phyloP scores from a whole-genome alignment of 2,113 vertebrate genomes.

The Petroica traversi region DNA sequence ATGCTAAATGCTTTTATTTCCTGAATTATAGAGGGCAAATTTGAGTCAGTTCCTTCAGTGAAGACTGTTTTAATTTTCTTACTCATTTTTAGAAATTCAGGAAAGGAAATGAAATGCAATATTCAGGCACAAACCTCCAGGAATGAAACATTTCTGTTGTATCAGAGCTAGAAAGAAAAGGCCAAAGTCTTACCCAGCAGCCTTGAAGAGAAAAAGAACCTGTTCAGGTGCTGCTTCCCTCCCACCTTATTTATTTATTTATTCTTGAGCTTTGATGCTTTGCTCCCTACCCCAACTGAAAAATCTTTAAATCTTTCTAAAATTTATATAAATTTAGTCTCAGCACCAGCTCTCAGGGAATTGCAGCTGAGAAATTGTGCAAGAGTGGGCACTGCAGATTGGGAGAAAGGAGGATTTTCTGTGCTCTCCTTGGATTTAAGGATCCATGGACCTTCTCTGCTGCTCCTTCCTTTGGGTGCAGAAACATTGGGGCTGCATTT shows the following conservation, averaged over 20 bases:
- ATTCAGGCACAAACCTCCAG: background rate
- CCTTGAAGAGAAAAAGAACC: background rate
- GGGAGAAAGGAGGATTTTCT: background rate
- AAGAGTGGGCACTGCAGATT: background rate
- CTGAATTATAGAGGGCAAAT: background rate
- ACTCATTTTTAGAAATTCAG: background rate
- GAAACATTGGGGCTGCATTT: background rate
- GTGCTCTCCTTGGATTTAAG: background rate
- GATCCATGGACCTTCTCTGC: background rate
- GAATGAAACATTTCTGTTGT: background rate
- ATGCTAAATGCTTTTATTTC: slow-evolving; percentile 8
- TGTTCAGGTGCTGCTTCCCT: background rate
- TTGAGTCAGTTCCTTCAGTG: background rate
- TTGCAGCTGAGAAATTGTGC: background rate
- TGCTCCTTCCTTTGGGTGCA: background rate
- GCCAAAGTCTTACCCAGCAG: background rate
- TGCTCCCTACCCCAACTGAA: background rate
- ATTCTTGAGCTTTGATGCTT: background rate
- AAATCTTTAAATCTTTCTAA: background rate
- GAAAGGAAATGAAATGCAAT: background rate
- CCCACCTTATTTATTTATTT: background rate
- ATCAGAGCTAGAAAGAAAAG: background rate
- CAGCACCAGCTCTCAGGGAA: background rate
- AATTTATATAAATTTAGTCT: background rate
- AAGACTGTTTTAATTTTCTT: background rate